Evolutionary conservation across 2,797 vertebrate species (phyloP), one percentile per base, ranked within the genome.

Genomic region (Brotogeris chrysoptera): DNA sequence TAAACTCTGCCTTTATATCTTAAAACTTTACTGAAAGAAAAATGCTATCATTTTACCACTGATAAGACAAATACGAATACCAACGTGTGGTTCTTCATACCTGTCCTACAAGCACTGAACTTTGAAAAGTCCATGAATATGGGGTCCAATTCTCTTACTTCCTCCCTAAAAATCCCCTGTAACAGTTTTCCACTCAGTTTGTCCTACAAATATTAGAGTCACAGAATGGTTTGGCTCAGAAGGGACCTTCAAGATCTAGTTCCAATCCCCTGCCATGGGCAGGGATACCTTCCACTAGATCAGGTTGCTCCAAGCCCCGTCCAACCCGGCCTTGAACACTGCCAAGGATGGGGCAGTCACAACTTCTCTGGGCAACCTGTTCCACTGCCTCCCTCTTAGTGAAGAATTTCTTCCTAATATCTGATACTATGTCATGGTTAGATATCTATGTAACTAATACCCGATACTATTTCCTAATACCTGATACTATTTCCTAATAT

Each of bases 121-220:
- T 86, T 57, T 3, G 30, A 76, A 88, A 86, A 38, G 28, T 46
- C 19, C 24, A n/a, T 36, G 1, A 88, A 61, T 69, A 25, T 19
- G 9, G 7, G 8, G 10, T 71, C 13, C 12, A 66, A n/a, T 72
- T 50, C 18, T 85, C 68, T 61, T 52, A 63, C 4, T 11, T 80
- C 5, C 10, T 39, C 3, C 46, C 16, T 17, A 10, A 27, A 82
- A 79, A 2, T 1, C 7, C 25, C 30, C 61, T 72, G 14, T 16
- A 52, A 86, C 9, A 80, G 49, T 92, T 95, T 97, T 95, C 64
- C 64, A 83, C 23, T 70, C 46, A 85, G 59, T 77, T 96, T 95
- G 93, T 71, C 73, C 86, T 86, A 27, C 6, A 95, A 95, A 97
- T 90, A 57, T 61, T 57, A 57, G 13, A n/a, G 32, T 34, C n/a